phyloP scores from a whole-genome alignment of 2,888 invertebrate genomes.

The Crocallis elinguaria region DNA sequence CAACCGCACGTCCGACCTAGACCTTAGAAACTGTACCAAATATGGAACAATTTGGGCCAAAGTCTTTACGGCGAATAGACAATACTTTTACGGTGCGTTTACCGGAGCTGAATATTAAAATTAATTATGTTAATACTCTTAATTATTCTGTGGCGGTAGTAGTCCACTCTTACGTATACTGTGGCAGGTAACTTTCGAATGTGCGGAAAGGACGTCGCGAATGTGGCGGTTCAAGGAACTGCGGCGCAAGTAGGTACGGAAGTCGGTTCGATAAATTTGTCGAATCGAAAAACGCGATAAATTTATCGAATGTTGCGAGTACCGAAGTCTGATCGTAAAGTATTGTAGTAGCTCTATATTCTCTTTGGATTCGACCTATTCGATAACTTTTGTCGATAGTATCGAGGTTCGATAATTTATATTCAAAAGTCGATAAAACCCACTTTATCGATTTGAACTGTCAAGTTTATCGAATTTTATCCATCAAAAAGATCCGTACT shows the following conservation, averaged over 20 bases:
- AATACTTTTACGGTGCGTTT: constrained; percentile 33
- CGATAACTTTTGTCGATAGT: too few relatives aligned
- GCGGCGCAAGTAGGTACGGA: neutral
- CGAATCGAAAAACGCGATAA: too few relatives aligned
- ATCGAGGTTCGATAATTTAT: too few relatives aligned
- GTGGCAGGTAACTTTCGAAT: constrained; percentile 31
- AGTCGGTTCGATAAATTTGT: too few relatives aligned
- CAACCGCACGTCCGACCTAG: constrained; percentile 37
- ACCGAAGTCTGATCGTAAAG: too few relatives aligned
- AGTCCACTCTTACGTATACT: constrained; percentile 5
- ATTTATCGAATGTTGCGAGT: too few relatives aligned
- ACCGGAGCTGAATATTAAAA: constrained; percentile 37
- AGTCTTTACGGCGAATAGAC: constrained; percentile 26
- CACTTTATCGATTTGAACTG: too few relatives aligned
- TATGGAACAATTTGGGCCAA: constrained; percentile 34
- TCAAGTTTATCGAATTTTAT: too few relatives aligned
- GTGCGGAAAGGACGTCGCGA: constrained; percentile 20
- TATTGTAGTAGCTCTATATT: too few relatives aligned
- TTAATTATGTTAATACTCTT: constrained; percentile 30
- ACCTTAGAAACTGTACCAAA: constrained; percentile 37
- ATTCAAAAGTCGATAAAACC: too few relatives aligned
- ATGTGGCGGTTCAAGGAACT: constrained; percentile 33
- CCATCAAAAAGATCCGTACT: too few relatives aligned
- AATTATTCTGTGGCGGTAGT: constrained; percentile 6
- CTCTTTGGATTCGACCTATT: too few relatives aligned